Evolutionary conservation across 1,140 invertebrate genomes (phyloP).

Genomic region (Maniola jurtina): DNA sequence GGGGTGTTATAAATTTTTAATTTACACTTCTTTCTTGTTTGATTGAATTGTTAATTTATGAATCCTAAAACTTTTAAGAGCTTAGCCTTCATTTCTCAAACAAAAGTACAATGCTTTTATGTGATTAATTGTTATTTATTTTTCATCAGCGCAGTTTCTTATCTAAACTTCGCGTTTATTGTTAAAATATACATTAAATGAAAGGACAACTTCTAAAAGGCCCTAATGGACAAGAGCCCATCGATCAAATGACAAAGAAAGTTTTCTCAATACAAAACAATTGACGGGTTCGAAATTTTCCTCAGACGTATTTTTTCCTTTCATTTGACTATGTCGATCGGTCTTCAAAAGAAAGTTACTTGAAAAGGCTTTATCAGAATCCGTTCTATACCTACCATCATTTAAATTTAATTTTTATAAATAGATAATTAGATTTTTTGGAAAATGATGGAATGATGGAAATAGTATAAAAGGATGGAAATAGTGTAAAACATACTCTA

Average conservation of each 20-base stretch:
- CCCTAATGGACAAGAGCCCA: slow-evolving; percentile 74
- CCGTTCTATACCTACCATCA: neutral
- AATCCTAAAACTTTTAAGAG: neutral
- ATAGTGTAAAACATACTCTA: no score
- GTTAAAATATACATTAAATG: slow-evolving; percentile 69
- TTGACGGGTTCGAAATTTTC: slow-evolving; percentile 61
- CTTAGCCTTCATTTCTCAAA: slow-evolving; percentile 11
- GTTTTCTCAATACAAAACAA: slow-evolving; percentile 71
- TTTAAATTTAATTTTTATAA: neutral
- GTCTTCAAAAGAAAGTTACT: slow-evolving; percentile 33
- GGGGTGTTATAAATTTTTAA: no score
- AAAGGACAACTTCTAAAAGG: slow-evolving; percentile 75
- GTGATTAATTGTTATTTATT: slow-evolving; percentile 65
- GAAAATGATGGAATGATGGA: no score
- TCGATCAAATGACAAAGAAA: slow-evolving; percentile 77
- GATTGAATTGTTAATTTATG: neutral
- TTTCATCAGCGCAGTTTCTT: slow-evolving; percentile 48
- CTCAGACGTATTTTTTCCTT: slow-evolving; percentile 30
- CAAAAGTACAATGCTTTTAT: slow-evolving; percentile 33
- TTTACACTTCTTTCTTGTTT: no score
- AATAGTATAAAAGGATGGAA: no score
- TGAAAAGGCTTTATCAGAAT: slow-evolving; percentile 18
- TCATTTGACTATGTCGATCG: slow-evolving; percentile 34
- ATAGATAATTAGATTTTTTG: no score
- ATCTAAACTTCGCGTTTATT: slow-evolving; percentile 67